These are phyloP conservation scores for Hoplodrina ambigua DNA, from an alignment of 2,888 invertebrate species.

Conservation along the genomic window DNA sequence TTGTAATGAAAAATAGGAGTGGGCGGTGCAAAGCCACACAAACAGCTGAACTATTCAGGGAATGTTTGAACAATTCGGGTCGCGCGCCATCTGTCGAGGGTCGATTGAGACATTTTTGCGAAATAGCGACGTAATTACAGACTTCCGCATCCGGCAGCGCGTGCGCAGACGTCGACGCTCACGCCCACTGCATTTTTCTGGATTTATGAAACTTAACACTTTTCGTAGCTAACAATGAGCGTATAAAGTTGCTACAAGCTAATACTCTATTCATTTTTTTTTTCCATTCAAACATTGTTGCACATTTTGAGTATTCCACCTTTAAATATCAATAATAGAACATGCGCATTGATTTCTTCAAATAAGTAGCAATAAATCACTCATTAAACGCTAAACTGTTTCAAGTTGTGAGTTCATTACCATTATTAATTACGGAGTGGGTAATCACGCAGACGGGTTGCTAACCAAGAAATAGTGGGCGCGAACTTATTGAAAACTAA, in stretches of 20 bases:
- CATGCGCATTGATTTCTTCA: constrained; percentile 17
- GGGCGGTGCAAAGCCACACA: constrained; percentile 81
- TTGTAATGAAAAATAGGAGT: constrained; percentile 66
- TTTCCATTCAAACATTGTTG: constrained; percentile 34
- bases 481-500: constrained; percentile 21
- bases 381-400: constrained; percentile 2
- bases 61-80: constrained; percentile 81
- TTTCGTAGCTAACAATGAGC: constrained; percentile 61
- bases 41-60: constrained; percentile 82
- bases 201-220: constrained; percentile 81
- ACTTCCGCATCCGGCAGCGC: constrained; percentile 88
- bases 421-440: constrained; percentile 32
- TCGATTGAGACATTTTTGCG: constrained; percentile 89
- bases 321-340: neutral
- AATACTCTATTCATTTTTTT: constrained; percentile 29
- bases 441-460: constrained; percentile 25
- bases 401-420: constrained; percentile 4
- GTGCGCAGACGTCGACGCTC: constrained; percentile 82
- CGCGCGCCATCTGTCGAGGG: constrained; percentile 85
- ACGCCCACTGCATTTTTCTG: constrained; percentile 80
- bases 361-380: constrained; percentile 25
- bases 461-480: constrained; percentile 23
- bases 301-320: constrained; percentile 28
- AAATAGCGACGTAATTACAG: constrained; percentile 87
- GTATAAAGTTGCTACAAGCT: constrained; percentile 53